Percentiles rank a stretch among this genome's conserved stretches.
These are phyloP conservation scores for Drosophila fulvimacula DNA, from an alignment of 2,888 invertebrate species.

Conservation along the genomic window DNA sequence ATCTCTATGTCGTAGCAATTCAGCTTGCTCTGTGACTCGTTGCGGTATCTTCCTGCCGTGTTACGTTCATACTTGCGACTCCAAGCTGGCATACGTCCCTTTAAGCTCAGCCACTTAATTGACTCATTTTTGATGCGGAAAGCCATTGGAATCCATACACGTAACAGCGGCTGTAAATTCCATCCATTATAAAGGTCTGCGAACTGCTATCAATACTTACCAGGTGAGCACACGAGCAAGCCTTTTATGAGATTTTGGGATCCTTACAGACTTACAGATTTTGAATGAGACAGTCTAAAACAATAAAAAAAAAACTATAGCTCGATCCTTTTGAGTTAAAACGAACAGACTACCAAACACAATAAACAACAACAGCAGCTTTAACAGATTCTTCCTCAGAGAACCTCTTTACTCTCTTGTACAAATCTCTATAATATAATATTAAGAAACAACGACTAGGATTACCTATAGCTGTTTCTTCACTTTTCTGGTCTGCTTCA, in stretches of 20 bases:
- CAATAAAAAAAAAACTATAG: background rate
- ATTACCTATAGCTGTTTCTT: background rate
- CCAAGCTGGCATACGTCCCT: slow-evolving; percentile 81
- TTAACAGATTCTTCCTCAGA: background rate
- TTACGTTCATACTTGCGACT: slow-evolving; percentile 81
- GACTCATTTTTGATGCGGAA: slow-evolving; percentile 65
- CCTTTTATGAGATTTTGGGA: background rate
- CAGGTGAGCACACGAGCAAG: background rate
- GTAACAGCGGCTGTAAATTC: background rate
- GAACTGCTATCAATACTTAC: background rate
- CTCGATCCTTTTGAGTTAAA: background rate
- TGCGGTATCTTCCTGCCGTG: slow-evolving; percentile 73
- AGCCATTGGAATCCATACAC: background rate
- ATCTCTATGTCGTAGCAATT: slow-evolving; percentile 88
- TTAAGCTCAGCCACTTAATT: slow-evolving; percentile 79
- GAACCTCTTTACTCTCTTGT: background rate
- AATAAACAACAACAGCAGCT: background rate
- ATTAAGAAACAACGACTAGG: background rate
- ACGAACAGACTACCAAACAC: background rate
- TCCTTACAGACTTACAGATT: background rate
- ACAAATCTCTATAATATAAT: slow-evolving; percentile 1
- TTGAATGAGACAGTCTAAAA: background rate
- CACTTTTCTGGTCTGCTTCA: slow-evolving; percentile 23
- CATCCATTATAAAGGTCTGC: background rate
- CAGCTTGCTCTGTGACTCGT: slow-evolving; percentile 84